Base-by-base conservation (phyloP, 2,888 invertebrate species). In the Euzophera pinguis region DNA sequence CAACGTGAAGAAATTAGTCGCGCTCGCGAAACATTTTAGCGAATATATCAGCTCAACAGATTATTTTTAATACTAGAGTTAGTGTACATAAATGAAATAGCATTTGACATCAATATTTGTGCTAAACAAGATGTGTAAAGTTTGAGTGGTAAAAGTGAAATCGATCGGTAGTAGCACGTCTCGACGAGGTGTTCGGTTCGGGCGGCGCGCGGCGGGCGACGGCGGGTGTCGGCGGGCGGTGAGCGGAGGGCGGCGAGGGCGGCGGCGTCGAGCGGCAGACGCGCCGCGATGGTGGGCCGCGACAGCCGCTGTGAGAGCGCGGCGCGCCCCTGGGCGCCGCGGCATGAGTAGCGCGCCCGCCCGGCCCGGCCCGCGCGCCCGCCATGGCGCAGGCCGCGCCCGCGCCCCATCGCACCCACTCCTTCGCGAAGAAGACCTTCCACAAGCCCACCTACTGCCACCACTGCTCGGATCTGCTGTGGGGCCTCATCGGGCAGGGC, bases 371-470 rank as follows among this genome's bases (percentile, higher is more conserved):
- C 85, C 83, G 83, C 78, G 88, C 88, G 85, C 85, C 87, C 84
- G 87, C 87, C 86, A 88, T 87, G 89, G 89, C 89, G 89, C 90
- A 88, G 89, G 89, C 89, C 89, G 88, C 87, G 89, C 91, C 90
- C 90, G 91, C 91, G 92, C 92, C 91, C 83, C 92, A 91, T 88
- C 90, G 90, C 90, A 91, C 92, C 86, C 99, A 99, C 94, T 97
- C 96, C 93, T 99, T 99, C 95, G 95, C 95, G 91, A 99, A 99
- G 95, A 99, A 99, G 93, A 99, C 98, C 92, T 99, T 99, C 94
- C 99, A 99, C 93, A 99, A 99, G 93, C 99, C 99, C 89, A 98
- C 98, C 80, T 99, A 99, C 93, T 99, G 99, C 93, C 99, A 99
- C 93, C 98, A 99, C 93, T 99, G 99, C 94, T 98, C 98, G 90